These are phyloP conservation scores for Pogona vitticeps DNA, from an alignment of 2,113 vertebrate genomes.

Conservation along the genomic window DNA sequence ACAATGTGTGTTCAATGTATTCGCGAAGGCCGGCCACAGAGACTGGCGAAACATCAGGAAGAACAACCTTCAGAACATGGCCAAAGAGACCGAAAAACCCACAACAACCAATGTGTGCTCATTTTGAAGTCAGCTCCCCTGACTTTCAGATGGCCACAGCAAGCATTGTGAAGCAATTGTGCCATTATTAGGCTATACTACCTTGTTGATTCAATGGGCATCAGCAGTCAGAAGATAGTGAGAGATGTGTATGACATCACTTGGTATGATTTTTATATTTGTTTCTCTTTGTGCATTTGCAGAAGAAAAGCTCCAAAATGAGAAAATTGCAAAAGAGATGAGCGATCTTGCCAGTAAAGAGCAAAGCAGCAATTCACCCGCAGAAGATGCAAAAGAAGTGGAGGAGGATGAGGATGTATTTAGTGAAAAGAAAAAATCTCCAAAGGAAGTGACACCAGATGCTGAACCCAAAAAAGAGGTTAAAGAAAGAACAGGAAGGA, in stretches of 20 bases:
- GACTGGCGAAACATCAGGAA: too few species aligned
- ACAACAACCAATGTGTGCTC: neutral
- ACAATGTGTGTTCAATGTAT: too few species aligned
- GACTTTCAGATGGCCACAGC: neutral
- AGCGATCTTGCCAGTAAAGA: conserved; percentile 86
- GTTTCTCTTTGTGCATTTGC: conserved; percentile 36
- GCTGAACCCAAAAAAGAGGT: conserved; percentile 84
- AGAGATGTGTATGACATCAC: neutral
- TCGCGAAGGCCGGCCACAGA: too few species aligned
- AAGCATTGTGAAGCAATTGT: neutral
- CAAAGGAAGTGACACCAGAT: conserved; percentile 79
- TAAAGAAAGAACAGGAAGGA: conserved; percentile 81
- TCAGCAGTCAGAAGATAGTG: neutral
- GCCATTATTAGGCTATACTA: neutral
- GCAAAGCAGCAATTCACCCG: conserved; percentile 82
- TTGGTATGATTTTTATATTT: neutral
- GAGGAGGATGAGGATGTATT: conserved; percentile 83
- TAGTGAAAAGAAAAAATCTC: conserved; percentile 90
- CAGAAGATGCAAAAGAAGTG: conserved; percentile 88
- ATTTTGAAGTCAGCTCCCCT: neutral
- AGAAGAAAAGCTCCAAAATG: conserved; percentile 90
- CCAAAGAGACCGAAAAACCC: too few species aligned
- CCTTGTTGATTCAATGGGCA: neutral
- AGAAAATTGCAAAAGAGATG: conserved; percentile 88
- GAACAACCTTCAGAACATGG: too few species aligned